These are phyloP conservation scores for Pampus argenteus DNA, from an alignment of 2,797 vertebrate genomes.

Conservation along the genomic window DNA sequence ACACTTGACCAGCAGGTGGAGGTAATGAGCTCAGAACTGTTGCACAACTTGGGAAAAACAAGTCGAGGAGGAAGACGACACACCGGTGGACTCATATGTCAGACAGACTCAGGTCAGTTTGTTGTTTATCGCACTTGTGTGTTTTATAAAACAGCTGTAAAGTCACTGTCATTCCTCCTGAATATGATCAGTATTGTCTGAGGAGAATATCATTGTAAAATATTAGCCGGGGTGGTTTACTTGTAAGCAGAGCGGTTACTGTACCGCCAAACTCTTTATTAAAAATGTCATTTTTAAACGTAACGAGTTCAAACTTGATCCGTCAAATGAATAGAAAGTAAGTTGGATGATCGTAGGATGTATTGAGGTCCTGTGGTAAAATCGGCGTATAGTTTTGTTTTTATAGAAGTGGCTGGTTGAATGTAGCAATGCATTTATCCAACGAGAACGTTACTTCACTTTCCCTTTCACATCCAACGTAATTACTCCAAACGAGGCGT, in stretches of 20 bases:
- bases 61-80: constrained; percentile 13
- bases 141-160: not conserved
- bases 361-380: fast-evolving
- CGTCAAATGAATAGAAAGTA: fast-evolving
- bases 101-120: constrained; percentile 21
- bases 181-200: not conserved
- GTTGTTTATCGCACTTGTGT: fast-evolving
- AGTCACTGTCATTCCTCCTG: fast-evolving
- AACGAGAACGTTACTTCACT: not conserved
- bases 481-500: no score
- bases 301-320: fast-evolving
- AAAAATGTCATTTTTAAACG: not conserved
- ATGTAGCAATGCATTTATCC: not conserved
- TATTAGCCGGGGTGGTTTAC: not conserved
- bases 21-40: constrained; percentile 2
- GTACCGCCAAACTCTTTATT: constrained; percentile 2
- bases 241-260: not conserved
- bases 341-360: fast-evolving
- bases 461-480: no score
- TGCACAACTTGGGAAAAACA: not conserved
- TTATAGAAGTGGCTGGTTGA: not conserved
- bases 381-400: constrained; percentile 14
- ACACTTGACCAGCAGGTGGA: constrained; percentile 41
- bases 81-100: not conserved
- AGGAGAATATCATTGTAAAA: not conserved